Conservation (phyloP, 2,113 vertebrate species). For the Daubentonia madagascariensis region DNA sequence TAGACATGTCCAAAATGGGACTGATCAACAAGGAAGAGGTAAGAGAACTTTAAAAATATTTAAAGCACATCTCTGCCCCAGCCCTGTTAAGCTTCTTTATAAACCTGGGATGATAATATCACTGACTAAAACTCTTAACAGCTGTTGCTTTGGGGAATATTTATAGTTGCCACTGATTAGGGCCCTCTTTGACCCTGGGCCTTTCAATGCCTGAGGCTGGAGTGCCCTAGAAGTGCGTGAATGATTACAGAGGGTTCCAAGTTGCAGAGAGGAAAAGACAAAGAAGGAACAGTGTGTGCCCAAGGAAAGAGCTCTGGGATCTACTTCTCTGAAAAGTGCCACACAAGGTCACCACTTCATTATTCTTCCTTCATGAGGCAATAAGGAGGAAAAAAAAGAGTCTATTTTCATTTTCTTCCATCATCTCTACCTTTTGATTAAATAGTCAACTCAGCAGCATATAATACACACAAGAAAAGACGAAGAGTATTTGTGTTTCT, state of each 20-base stretch:
- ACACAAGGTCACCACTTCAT: background rate
- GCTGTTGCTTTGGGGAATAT: conserved; percentile 14
- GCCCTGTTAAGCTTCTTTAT: background rate
- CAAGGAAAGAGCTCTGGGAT: conserved; percentile 21
- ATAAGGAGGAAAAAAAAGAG: background rate
- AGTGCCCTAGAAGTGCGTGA: background rate
- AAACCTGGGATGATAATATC: background rate
- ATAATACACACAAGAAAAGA: background rate
- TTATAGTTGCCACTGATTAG: conserved; percentile 16
- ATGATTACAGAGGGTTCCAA: background rate
- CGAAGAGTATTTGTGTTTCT: conserved; percentile 33
- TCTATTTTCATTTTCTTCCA: conserved; percentile 42
- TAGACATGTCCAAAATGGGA: conserved; percentile 95
- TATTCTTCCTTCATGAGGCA: background rate
- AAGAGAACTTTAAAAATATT: conserved; percentile 65
- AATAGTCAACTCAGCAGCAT: background rate
- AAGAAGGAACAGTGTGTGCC: conserved; percentile 40
- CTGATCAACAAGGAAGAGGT: conserved; percentile 94
- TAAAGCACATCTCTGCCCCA: background rate
- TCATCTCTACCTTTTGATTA: conserved; percentile 34
- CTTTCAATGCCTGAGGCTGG: background rate
- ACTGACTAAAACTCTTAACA: background rate
- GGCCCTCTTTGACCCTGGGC: background rate
- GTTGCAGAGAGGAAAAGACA: background rate
- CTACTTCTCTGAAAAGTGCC: background rate